Evolutionary conservation across 2,113 vertebrate species (phyloP).

Genomic region (Cairina moschata): DNA sequence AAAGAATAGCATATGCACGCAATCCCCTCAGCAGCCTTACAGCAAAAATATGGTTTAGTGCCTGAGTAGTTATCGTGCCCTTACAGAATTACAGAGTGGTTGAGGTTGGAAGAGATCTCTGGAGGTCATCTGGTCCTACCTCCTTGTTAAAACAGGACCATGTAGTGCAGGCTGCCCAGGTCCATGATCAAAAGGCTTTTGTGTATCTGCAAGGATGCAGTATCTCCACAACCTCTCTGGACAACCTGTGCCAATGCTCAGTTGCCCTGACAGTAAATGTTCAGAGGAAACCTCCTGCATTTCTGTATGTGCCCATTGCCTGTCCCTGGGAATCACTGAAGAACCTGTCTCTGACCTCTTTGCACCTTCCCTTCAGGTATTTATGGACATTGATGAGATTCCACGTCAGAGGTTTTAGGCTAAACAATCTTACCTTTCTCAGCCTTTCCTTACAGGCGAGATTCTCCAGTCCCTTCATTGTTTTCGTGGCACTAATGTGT

Average conservation of each 20-base stretch:
- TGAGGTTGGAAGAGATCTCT: background rate
- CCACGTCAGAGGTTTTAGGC: background rate
- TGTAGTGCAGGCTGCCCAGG: background rate
- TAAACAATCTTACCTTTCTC: background rate
- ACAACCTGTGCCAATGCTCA: background rate
- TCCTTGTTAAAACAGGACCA: background rate
- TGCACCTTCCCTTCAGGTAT: background rate
- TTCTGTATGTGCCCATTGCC: too few relatives aligned
- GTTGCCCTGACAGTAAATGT: background rate
- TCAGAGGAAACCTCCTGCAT: background rate
- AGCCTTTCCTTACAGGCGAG: background rate
- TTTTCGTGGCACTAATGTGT: too few relatives aligned
- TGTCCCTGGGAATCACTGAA: background rate
- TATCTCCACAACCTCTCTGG: background rate
- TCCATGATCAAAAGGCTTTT: too few relatives aligned
- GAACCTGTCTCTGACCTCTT: background rate
- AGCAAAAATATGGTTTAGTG: accelerated
- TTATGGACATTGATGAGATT: background rate
- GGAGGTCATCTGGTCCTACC: too few relatives aligned
- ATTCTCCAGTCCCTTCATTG: background rate
- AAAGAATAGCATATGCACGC: background rate
- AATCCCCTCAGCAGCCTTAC: background rate
- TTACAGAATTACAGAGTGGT: background rate
- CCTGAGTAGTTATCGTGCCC: background rate
- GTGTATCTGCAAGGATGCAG: too few relatives aligned